phyloP scores from a whole-genome alignment of 2,797 vertebrate genomes.

The Clarias platycephalus region DNA sequence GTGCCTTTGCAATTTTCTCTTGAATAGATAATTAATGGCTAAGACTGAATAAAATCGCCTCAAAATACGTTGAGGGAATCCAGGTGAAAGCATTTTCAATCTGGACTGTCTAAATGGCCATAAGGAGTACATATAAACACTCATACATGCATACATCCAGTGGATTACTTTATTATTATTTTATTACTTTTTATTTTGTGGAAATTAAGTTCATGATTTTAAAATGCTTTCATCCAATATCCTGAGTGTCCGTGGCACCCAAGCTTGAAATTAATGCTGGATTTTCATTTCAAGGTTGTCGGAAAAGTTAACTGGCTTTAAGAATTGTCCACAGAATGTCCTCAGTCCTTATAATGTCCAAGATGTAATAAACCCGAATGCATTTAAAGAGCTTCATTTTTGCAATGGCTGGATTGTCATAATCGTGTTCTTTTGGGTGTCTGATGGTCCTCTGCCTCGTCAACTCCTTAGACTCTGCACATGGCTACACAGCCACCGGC shows the following conservation, averaged over 20 bases:
- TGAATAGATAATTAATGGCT: constrained; percentile 45
- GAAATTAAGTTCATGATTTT: constrained; percentile 20
- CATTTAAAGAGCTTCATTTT: constrained; percentile 29
- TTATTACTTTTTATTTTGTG: neutral
- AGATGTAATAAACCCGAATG: constrained; percentile 30
- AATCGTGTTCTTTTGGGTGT: constrained; percentile 10
- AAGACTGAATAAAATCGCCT: constrained; percentile 26
- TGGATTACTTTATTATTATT: neutral
- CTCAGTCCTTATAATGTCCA: constrained; percentile 16
- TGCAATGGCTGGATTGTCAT: constrained; percentile 7
- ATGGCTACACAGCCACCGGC: neutral
- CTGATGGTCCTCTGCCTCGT: neutral
- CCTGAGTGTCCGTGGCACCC: constrained; percentile 39
- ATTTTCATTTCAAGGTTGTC: constrained; percentile 51
- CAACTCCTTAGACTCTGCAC: neutral
- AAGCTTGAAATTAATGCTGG: constrained; percentile 55
- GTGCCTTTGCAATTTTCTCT: constrained; percentile 39
- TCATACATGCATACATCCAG: neutral
- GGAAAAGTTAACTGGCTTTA: constrained; percentile 38
- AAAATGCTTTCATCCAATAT: constrained; percentile 38
- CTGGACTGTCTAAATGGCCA: neutral
- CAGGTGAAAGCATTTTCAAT: constrained; percentile 15
- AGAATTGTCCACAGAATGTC: constrained; percentile 20
- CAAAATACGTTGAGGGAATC: constrained; percentile 10
- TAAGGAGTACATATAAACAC: neutral